Conservation (phyloP, 2,113 vertebrate genomes). For the Panthera uncia region DNA sequence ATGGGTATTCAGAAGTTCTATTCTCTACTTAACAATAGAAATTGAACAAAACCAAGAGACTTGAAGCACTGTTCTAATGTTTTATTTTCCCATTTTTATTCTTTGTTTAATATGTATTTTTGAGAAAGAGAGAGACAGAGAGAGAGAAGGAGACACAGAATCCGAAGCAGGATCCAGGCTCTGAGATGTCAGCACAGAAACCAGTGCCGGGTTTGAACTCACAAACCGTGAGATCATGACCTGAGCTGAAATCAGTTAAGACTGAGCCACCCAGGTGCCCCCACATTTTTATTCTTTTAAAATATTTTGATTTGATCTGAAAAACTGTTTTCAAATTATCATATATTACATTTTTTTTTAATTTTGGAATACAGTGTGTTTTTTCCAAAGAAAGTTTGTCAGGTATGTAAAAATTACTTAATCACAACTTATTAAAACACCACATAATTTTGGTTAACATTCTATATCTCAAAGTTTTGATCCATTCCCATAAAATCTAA, state of each 20-base stretch:
- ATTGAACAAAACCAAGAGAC: background rate
- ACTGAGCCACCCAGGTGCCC: too few relatives aligned
- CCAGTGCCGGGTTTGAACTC: too few relatives aligned
- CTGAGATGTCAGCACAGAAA: too few relatives aligned
- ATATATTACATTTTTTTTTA: background rate
- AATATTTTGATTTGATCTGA: constrained; percentile 12
- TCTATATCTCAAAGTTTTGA: background rate
- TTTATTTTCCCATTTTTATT: constrained; percentile 30
- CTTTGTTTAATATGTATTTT: background rate
- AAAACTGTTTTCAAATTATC: background rate
- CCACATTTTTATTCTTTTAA: constrained; percentile 28
- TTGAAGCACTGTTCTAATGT: constrained; percentile 40
- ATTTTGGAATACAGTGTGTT: background rate
- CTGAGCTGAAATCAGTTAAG: too few relatives aligned
- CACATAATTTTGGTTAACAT: background rate
- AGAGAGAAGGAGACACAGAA: too few relatives aligned
- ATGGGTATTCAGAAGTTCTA: constrained; percentile 24
- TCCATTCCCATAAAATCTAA: background rate
- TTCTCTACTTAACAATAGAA: constrained; percentile 51
- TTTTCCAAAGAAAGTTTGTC: background rate
- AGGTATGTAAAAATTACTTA: background rate
- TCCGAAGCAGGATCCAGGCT: too few relatives aligned
- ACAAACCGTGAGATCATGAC: too few relatives aligned
- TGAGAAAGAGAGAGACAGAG: too few relatives aligned
- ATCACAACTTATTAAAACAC: background rate